Evolutionary conservation across 2,797 vertebrate genomes (phyloP), one percentile per base, ranked within the genome.

Genomic region (Thalassophryne amazonica): DNA sequence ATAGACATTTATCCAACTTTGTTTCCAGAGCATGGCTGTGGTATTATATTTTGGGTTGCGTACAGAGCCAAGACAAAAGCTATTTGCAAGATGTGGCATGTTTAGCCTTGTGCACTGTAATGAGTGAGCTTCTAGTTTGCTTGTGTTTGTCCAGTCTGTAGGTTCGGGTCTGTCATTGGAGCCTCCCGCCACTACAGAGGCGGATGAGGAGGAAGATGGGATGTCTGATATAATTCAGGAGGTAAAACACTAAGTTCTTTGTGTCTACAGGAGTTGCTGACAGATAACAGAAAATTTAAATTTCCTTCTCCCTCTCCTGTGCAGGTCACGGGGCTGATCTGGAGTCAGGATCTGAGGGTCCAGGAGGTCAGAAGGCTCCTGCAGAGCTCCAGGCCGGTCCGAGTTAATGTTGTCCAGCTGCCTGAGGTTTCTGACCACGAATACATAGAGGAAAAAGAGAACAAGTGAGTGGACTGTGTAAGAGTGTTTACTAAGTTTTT

Each of bases 371-470:
- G 94, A 11, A 90, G 95, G 14, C 93, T 98, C 13, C 93, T 99
- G 6, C 97, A 99, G 76, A 98, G 97, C 25, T 94, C 97, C 2
- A 93, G 93, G 32, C 95, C 96, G 0, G 95, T 98, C 1, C 90
- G 95, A 0, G 95, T 99, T 72, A 96, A 94, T 0, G 94, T 99
- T 1, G 90, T 96, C 9, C 97, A 98, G 65, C 89, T 95, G 50
- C 96, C 96, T 0, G 97, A 98, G 69, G 93, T 98, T 47, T 98
- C 93, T 22, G 97, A 99, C 70, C 97, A 98, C 0, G 97, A 99
- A 77, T 99, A 94, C 83, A 97, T 99, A 1, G 97, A 99, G 66
- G 97, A 98, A 78, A 99, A 98, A 64, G 97, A 99, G 73, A 98
- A 97, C 85, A 92, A 96, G 97, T 98, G 54, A 80, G 90, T 54